A percentile compares a stretch with the other conserved stretches of the same genome.
These are phyloP conservation scores for Halictus rubicundus DNA, from an alignment of 1,140 invertebrate species.

Conservation along the genomic window DNA sequence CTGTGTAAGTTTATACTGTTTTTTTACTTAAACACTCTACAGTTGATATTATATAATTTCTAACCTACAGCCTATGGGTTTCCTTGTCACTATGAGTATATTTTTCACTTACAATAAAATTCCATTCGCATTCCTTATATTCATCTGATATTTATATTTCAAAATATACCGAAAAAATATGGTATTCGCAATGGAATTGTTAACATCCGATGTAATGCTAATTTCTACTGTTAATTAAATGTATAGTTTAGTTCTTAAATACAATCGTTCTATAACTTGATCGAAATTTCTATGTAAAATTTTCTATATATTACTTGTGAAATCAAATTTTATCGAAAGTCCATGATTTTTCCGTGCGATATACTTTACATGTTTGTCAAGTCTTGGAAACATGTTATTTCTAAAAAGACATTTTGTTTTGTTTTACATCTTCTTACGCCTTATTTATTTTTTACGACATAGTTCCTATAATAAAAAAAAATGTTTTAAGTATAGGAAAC, in stretches of 20 bases:
- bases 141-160: background rate
- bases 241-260: slow-evolving; percentile 5
- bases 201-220: background rate
- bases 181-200: background rate
- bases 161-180: background rate
- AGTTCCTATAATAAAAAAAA: background rate
- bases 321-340: background rate
- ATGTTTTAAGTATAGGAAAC: background rate
- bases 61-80: slow-evolving; percentile 55
- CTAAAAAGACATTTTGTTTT: too few relatives aligned
- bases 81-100: slow-evolving; percentile 2
- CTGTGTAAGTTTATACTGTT: slow-evolving; percentile 60
- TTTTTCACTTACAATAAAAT: background rate
- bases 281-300: background rate
- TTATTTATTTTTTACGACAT: background rate
- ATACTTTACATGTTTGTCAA: slow-evolving; percentile 2
- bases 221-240: background rate
- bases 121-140: background rate
- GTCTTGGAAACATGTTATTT: background rate
- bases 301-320: background rate
- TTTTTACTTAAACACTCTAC: slow-evolving; percentile 10
- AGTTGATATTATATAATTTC: slow-evolving; percentile 68
- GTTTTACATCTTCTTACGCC: too few relatives aligned
- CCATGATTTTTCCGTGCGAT: background rate
- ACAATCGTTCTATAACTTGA: slow-evolving; percentile 1